phyloP scores from a whole-genome alignment of 2,888 invertebrate genomes.

The Leptinotarsa rubiginosa region DNA sequence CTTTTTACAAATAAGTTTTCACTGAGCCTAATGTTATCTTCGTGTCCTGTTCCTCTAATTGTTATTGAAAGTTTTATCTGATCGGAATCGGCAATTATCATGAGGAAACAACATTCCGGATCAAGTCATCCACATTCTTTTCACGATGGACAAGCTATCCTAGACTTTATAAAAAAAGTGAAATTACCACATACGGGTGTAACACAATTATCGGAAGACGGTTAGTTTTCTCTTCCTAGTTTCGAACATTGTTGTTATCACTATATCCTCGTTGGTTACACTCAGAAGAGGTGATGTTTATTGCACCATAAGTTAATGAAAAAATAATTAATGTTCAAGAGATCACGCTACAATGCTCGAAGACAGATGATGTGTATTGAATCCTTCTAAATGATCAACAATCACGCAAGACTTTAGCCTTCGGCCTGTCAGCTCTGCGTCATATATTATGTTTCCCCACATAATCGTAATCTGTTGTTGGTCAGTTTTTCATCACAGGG shows the following conservation, averaged over 20 bases:
- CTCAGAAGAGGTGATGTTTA: background rate
- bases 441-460: no score
- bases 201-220: slow-evolving; percentile 5
- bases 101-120: slow-evolving; percentile 7
- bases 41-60: slow-evolving; percentile 21
- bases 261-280: slow-evolving; percentile 2
- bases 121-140: slow-evolving; percentile 9
- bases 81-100: slow-evolving; percentile 18
- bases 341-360: background rate
- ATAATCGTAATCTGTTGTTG: no score
- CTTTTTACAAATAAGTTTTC: slow-evolving; percentile 24
- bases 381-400: no score
- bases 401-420: no score
- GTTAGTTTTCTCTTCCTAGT: slow-evolving; percentile 13
- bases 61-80: slow-evolving; percentile 24
- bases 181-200: slow-evolving; percentile 17
- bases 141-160: background rate
- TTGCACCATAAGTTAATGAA: background rate
- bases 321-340: background rate
- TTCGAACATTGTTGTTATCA: slow-evolving; percentile 14
- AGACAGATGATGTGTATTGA: background rate
- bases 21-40: slow-evolving; percentile 28
- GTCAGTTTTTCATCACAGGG: no score
- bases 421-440: no score
- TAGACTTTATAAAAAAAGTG: slow-evolving; percentile 8